Evolutionary conservation across 2,888 invertebrate genomes (phyloP).

Genomic region (Polymixis flavicincta): DNA sequence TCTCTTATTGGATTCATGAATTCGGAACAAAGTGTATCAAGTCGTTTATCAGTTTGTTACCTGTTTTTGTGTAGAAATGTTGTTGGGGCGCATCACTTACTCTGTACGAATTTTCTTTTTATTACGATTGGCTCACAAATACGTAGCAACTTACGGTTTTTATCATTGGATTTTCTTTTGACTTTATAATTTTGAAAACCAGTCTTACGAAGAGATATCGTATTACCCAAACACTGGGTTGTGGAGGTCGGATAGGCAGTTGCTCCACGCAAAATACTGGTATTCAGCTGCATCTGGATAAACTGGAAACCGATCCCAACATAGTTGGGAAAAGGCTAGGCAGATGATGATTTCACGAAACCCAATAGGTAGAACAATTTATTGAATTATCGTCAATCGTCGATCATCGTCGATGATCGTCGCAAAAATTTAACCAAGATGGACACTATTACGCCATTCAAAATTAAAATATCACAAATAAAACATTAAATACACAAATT

Average conservation of each 20-base stretch:
- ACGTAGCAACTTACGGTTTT: background rate
- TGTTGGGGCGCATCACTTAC: constrained; percentile 48
- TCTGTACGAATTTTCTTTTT: constrained; percentile 36
- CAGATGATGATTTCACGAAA: too few species aligned
- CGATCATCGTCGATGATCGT: too few species aligned
- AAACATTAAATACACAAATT: constrained; percentile 26
- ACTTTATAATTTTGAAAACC: too few species aligned
- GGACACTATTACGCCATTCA: background rate
- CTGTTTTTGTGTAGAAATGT: constrained; percentile 57
- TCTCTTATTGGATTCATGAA: constrained; percentile 69
- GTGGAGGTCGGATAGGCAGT: too few species aligned
- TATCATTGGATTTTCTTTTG: background rate
- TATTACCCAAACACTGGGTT: too few species aligned
- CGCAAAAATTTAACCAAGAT: background rate
- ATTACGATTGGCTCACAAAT: background rate
- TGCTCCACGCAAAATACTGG: too few species aligned
- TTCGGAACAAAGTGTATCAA: constrained; percentile 69
- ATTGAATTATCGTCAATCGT: background rate
- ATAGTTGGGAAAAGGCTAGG: too few species aligned
- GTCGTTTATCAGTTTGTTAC: constrained; percentile 67
- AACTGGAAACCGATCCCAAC: too few species aligned
- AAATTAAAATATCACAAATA: constrained; percentile 24
- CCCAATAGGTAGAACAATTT: background rate
- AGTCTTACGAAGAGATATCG: too few species aligned
- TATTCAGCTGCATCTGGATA: too few species aligned